A percentile compares a stretch with the other conserved stretches of the same genome.
Conservation (phyloP, 2,113 vertebrate genomes). For the Electrona antarctica region DNA sequence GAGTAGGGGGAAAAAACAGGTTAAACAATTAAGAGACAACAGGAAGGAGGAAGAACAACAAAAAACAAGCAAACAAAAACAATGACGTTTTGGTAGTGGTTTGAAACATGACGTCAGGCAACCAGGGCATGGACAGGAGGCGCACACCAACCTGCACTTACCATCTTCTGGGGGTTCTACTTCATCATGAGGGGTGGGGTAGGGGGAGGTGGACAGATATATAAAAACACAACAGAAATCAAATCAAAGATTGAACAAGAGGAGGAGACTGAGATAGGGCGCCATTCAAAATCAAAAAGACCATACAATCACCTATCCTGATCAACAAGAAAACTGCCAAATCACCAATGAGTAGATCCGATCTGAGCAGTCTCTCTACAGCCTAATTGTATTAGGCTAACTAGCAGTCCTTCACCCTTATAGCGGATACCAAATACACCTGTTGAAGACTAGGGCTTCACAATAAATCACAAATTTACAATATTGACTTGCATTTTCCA, state of each 20-base stretch:
- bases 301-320: too few species aligned
- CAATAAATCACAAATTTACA: too few species aligned
- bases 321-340: too few species aligned
- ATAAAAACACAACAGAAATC: constrained; percentile 75
- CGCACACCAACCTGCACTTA: constrained; percentile 90
- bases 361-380: too few species aligned
- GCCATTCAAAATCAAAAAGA: constrained; percentile 8
- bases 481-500: too few species aligned
- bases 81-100: constrained; percentile 7
- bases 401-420: too few species aligned
- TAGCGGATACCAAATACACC: too few species aligned
- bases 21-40: too few species aligned
- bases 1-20: background rate
- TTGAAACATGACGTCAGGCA: constrained; percentile 69
- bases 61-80: constrained; percentile 21
- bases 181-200: constrained; percentile 86
- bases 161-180: constrained; percentile 99
- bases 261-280: constrained; percentile 20
- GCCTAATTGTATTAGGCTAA: too few species aligned
- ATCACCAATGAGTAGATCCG: too few species aligned
- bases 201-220: constrained; percentile 82
- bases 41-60: background rate
- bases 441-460: too few species aligned
- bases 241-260: constrained; percentile 65
- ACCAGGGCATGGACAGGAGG: constrained; percentile 77